Percentiles rank a stretch among this genome's conserved stretches.
phyloP scores from a whole-genome alignment of 2,888 invertebrate genomes.

The Agrotis ipsilon region DNA sequence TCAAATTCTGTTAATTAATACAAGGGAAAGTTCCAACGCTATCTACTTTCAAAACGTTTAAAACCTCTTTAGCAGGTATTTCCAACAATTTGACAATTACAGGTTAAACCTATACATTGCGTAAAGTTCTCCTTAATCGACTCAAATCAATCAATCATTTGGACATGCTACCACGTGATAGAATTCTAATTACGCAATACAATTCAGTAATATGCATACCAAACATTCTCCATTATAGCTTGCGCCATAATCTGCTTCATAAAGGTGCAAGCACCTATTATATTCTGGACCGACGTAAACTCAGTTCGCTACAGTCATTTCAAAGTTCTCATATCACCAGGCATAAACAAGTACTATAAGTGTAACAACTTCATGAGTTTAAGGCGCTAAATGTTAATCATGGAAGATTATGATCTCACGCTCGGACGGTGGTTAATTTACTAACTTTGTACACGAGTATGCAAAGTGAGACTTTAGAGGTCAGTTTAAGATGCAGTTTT shows the following conservation, averaged over 20 bases:
- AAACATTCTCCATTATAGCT: neutral
- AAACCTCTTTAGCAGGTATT: neutral
- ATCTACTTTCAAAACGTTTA: neutral
- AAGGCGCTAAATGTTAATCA: constrained; percentile 57
- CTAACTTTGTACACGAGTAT: constrained; percentile 59
- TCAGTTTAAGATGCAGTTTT: constrained; percentile 80
- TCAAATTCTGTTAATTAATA: constrained; percentile 1
- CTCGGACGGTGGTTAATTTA: constrained; percentile 55
- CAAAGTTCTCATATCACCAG: constrained; percentile 36
- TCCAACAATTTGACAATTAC: neutral
- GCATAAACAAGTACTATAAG: constrained; percentile 37
- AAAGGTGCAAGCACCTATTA: constrained; percentile 16
- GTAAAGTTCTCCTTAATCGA: constrained; percentile 3
- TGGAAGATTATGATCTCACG: constrained; percentile 55
- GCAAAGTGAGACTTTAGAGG: constrained; percentile 58
- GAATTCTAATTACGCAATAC: constrained; percentile 16
- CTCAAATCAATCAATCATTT: constrained; percentile 26
- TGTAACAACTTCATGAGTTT: constrained; percentile 40
- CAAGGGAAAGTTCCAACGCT: neutral
- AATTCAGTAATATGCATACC: constrained; percentile 6
- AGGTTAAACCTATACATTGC: neutral
- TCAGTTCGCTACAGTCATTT: constrained; percentile 17
- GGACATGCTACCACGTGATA: constrained; percentile 1
- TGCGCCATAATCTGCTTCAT: neutral
- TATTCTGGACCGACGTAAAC: constrained; percentile 30